A percentile compares a stretch with the other conserved stretches of the same genome.
phyloP scores from a whole-genome alignment of 2,113 vertebrate genomes.

The Chinchilla lanigera region DNA sequence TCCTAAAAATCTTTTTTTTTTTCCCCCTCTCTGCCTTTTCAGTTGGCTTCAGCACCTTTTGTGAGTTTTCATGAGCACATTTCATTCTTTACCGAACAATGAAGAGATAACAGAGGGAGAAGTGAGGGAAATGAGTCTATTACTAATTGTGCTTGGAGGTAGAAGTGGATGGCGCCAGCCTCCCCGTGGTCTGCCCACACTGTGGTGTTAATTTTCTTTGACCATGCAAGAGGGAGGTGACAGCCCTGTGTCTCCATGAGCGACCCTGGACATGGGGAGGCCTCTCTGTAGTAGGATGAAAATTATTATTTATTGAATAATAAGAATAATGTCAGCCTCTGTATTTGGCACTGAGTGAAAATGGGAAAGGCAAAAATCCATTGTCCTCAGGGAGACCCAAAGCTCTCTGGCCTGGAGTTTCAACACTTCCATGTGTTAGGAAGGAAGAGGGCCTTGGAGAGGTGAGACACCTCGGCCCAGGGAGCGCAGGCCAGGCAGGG shows the following conservation, averaged over 20 bases:
- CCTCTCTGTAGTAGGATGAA: background rate
- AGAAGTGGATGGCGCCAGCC: background rate
- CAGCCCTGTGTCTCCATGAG: constrained; percentile 29
- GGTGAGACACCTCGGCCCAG: background rate
- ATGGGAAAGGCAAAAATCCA: background rate
- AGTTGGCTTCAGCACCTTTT: constrained; percentile 61
- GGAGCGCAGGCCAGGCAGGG: background rate
- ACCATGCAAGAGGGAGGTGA: background rate
- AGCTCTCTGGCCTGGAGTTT: background rate
- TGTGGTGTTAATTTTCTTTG: constrained; percentile 14
- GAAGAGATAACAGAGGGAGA: constrained; percentile 29
- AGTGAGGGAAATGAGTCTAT: background rate
- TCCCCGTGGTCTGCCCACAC: constrained; percentile 34
- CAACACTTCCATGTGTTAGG: background rate
- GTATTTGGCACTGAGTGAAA: background rate
- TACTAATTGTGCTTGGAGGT: constrained; percentile 2
- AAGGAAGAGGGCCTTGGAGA: background rate
- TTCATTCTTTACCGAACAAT: constrained; percentile 68
- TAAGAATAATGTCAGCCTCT: background rate
- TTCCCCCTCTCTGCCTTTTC: background rate
- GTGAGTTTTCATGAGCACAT: constrained; percentile 66
- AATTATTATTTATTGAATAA: background rate
- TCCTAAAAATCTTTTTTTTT: constrained; percentile 57
- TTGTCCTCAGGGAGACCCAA: background rate
- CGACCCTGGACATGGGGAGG: rapidly evolving